Evolutionary conservation across 1,140 invertebrate species (phyloP).

Genomic region (Polypedilum vanderplanki): DNA sequence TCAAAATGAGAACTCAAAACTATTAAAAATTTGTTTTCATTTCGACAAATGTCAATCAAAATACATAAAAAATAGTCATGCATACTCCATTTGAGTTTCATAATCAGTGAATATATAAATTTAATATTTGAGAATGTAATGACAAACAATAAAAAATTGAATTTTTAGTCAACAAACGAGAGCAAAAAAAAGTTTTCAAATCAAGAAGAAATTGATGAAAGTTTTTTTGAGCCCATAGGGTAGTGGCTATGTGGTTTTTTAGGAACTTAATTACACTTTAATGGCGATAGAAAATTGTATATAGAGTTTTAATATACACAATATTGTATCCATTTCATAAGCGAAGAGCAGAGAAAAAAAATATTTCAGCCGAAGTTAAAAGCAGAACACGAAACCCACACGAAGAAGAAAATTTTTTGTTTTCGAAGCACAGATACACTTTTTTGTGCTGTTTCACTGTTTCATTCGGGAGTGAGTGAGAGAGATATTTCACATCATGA

Average conservation of each 20-base stretch:
- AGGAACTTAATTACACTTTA: background rate
- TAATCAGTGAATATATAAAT: background rate
- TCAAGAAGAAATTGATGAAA: background rate
- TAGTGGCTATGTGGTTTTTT: background rate
- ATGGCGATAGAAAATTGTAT: background rate
- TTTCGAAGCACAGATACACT: conserved; percentile 20
- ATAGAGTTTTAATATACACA: background rate
- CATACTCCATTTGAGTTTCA: background rate
- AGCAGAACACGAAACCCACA: conserved; percentile 2
- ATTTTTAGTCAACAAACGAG: background rate
- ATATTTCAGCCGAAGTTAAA: conserved; percentile 2
- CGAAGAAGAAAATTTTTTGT: background rate
- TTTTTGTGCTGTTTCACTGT: conserved; percentile 11
- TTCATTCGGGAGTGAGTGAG: background rate
- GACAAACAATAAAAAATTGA: background rate
- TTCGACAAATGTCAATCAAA: too few species aligned
- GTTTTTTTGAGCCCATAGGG: background rate
- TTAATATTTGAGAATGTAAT: background rate
- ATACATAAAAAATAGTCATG: background rate
- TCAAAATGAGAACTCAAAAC: too few species aligned
- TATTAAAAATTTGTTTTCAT: too few species aligned
- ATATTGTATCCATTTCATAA: background rate
- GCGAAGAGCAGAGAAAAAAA: background rate
- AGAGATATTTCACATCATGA: background rate
- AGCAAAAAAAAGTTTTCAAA: background rate